Conservation (phyloP, 2,888 invertebrate species). For the Mythimna loreyi region DNA sequence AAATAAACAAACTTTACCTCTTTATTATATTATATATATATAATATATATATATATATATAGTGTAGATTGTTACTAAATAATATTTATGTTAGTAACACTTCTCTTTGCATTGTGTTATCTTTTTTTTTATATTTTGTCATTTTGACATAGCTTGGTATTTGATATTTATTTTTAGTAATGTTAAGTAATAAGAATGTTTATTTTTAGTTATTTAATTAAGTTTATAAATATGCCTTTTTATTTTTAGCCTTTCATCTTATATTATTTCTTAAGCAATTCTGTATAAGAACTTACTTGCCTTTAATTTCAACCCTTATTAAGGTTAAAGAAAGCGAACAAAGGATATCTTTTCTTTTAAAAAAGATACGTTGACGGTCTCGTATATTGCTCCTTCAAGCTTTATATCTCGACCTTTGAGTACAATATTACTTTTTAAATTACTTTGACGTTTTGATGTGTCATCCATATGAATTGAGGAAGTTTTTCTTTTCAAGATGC, state of each 20-base stretch:
- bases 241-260: not conserved
- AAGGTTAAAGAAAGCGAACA: constrained; percentile 42
- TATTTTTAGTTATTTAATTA: too few species aligned
- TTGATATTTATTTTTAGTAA: too few species aligned
- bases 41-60: too few species aligned
- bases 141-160: too few species aligned
- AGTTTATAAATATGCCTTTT: too few species aligned
- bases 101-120: too few species aligned
- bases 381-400: constrained; percentile 24
- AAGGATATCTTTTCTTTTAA: constrained; percentile 28
- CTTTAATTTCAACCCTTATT: constrained; percentile 51
- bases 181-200: too few species aligned
- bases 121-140: too few species aligned
- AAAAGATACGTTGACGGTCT: constrained; percentile 24
- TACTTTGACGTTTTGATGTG: constrained; percentile 45
- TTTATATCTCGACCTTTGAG: constrained; percentile 24
- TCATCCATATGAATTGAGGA: constrained; percentile 19
- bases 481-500: not conserved
- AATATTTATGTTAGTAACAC: too few species aligned
- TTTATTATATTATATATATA: too few species aligned
- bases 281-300: constrained; percentile 17
- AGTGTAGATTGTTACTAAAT: too few species aligned
- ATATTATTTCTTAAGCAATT: constrained; percentile 5
- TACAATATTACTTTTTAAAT: constrained; percentile 52
- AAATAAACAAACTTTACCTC: too few species aligned